A percentile compares a stretch with the other conserved stretches of the same genome.
These are phyloP conservation scores for Drosophila elegans DNA, from an alignment of 1,140 invertebrate species.

Conservation along the genomic window DNA sequence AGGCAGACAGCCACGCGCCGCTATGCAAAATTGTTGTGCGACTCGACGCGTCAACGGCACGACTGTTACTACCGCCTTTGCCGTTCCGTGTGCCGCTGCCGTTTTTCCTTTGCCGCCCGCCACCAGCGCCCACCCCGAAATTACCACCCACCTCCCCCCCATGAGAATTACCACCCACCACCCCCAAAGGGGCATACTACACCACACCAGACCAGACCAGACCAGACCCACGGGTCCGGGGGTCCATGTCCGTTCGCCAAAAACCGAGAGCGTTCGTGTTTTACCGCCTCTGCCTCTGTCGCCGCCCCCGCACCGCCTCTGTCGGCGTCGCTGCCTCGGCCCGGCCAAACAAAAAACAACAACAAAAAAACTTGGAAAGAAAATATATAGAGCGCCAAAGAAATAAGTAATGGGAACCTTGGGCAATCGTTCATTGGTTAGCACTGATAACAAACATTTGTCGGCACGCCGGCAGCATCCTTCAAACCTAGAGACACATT, in stretches of 20 bases:
- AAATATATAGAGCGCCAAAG: conserved; percentile 16
- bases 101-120: conserved; percentile 4
- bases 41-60: conserved; percentile 78
- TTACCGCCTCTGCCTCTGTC: conserved; percentile 6
- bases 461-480: conserved; percentile 40
- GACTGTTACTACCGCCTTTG: conserved; percentile 74
- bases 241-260: conserved; percentile 36
- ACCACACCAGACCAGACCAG: conserved; percentile 18
- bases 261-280: conserved; percentile 14
- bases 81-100: conserved; percentile 43
- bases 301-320: neutral
- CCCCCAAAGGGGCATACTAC: conserved; percentile 3
- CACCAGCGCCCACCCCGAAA: neutral
- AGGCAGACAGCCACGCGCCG: conserved; percentile 42
- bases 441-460: conserved; percentile 49
- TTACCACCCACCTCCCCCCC: neutral
- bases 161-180: neutral
- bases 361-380: conserved; percentile 10
- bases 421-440: conserved; percentile 54
- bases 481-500: conserved; percentile 8
- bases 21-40: conserved; percentile 68
- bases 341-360: conserved; percentile 30
- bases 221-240: conserved; percentile 24
- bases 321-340: conserved; percentile 33
- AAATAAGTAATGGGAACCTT: conserved; percentile 44